Evolutionary conservation across 92 coral and sea anemone species (phyloP).

Genomic region (Parazoanthus swiftii): DNA sequence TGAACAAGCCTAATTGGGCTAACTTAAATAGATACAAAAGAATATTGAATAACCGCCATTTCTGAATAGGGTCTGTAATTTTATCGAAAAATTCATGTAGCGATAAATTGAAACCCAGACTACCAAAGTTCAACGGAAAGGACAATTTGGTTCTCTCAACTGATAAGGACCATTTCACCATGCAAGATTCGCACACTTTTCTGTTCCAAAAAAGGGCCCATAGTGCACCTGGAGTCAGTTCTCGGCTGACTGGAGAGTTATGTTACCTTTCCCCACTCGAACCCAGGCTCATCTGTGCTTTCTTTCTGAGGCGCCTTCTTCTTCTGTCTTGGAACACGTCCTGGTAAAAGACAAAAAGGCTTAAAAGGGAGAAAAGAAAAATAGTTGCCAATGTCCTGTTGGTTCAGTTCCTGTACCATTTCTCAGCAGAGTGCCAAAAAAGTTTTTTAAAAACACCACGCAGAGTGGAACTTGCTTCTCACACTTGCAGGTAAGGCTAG

Average conservation of each 20-base stretch:
- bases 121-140: no score
- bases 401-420: no score
- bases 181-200: background rate
- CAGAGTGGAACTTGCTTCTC: background rate
- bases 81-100: no score
- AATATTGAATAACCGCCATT: no score
- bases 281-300: constrained; percentile 43
- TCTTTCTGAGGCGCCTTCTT: constrained; percentile 21
- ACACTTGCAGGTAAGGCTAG: background rate
- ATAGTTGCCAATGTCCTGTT: background rate
- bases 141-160: no score
- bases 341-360: background rate
- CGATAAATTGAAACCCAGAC: no score
- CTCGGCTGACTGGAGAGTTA: background rate
- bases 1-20: no score
- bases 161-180: background rate
- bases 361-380: background rate
- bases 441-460: no score
- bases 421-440: no score
- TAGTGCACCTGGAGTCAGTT: background rate
- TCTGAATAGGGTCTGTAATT: no score
- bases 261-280: constrained; percentile 70
- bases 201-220: background rate
- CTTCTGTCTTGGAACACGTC: constrained; percentile 7
- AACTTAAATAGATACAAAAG: no score